Percentiles rank a stretch among this genome's conserved stretches.
phyloP scores from a whole-genome alignment of 2,888 invertebrate genomes.

The Coleophora flavipennella region DNA sequence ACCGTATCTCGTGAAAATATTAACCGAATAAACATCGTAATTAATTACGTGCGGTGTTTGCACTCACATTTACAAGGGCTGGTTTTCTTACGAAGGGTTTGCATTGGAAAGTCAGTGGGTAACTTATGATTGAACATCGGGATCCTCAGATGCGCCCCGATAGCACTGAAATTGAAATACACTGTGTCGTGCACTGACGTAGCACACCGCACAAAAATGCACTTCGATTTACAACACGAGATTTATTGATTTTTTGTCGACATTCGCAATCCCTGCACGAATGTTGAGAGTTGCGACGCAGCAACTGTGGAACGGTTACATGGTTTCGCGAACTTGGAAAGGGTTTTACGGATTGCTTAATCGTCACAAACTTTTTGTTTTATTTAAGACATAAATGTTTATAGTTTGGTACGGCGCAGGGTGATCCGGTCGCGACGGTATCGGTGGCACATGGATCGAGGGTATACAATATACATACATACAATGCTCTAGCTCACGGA shows the following conservation, averaged over 20 bases:
- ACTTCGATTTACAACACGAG: slow-evolving; percentile 37
- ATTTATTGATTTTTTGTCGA: slow-evolving; percentile 57
- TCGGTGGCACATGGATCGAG: slow-evolving; percentile 31
- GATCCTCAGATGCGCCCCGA: slow-evolving; percentile 28
- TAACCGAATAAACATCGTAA: slow-evolving; percentile 6
- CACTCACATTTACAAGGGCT: slow-evolving; percentile 95
- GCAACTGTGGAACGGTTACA: neutral
- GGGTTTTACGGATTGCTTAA: neutral
- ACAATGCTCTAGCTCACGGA: no score
- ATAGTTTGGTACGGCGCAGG: slow-evolving; percentile 27
- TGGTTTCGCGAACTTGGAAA: neutral
- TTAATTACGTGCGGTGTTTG: slow-evolving; percentile 5
- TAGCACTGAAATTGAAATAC: slow-evolving; percentile 60
- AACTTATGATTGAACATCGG: slow-evolving; percentile 73
- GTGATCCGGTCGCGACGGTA: slow-evolving; percentile 25
- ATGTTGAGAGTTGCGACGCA: slow-evolving; percentile 17
- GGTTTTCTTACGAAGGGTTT: slow-evolving; percentile 93
- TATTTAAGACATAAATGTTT: slow-evolving; percentile 26
- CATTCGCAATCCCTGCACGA: slow-evolving; percentile 25
- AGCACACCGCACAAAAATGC: slow-evolving; percentile 24
- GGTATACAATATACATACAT: slow-evolving; percentile 23
- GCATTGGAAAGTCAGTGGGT: slow-evolving; percentile 80
- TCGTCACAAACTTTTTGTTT: slow-evolving; percentile 13
- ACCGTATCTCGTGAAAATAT: slow-evolving; percentile 31
- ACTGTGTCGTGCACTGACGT: slow-evolving; percentile 38